Conservation (phyloP, 2,113 vertebrate species). For the Mellivora capensis region DNA sequence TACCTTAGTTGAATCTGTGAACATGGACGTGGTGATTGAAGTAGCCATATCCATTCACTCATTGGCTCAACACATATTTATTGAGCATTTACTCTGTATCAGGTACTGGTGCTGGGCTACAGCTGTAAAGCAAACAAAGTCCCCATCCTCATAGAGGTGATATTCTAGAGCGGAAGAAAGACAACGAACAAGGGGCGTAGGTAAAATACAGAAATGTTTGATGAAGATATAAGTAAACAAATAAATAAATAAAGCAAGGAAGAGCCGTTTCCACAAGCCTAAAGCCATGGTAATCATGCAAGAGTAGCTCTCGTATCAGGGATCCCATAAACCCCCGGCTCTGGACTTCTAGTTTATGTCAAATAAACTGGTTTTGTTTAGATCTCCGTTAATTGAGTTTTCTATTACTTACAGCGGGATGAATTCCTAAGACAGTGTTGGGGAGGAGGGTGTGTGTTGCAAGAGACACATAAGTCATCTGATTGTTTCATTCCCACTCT, state of each 20-base stretch:
- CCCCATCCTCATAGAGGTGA: neutral
- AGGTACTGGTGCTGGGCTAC: neutral
- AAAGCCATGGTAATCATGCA: neutral
- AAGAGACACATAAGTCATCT: constrained; percentile 63
- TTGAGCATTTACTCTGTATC: neutral
- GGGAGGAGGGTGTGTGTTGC: neutral
- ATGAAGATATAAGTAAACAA: neutral
- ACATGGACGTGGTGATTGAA: too few relatives aligned
- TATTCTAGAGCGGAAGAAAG: neutral
- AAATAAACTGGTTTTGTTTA: constrained; percentile 42
- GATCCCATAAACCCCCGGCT: neutral
- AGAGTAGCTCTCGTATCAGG: neutral
- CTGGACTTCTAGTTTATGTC: neutral
- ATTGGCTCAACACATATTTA: neutral
- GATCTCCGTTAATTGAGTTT: constrained; percentile 61
- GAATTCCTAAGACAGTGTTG: neutral
- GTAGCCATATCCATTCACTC: neutral
- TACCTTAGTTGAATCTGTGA: neutral
- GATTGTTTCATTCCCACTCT: constrained; percentile 49
- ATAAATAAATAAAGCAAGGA: neutral
- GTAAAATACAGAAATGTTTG: neutral
- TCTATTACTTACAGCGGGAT: constrained; percentile 50
- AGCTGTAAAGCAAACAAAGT: neutral
- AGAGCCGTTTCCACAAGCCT: accelerated
- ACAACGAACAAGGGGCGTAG: neutral